These are phyloP conservation scores for Morus bassanus DNA, from an alignment of 2,797 vertebrate species.

Conservation along the genomic window DNA sequence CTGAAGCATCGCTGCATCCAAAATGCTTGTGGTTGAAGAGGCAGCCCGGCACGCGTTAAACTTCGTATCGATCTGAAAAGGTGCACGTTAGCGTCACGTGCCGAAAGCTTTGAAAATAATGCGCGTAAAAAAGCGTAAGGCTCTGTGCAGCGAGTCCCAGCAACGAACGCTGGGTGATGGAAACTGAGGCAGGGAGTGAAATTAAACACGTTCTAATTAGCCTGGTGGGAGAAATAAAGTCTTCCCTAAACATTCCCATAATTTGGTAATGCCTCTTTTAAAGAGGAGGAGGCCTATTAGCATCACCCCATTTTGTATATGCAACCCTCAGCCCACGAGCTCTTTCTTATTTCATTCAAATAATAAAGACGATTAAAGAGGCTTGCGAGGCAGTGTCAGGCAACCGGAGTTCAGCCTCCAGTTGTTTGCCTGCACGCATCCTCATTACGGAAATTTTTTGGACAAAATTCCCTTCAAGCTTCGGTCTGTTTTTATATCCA, in stretches of 20 bases:
- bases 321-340: slow-evolving; percentile 42
- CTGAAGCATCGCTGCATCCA: background rate
- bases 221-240: slow-evolving; percentile 25
- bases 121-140: background rate
- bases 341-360: slow-evolving; percentile 49
- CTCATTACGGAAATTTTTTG: background rate
- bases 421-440: slow-evolving; percentile 33
- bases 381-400: slow-evolving; percentile 26
- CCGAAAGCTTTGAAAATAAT: slow-evolving; percentile 35
- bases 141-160: background rate
- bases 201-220: slow-evolving; percentile 41
- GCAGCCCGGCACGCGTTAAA: background rate
- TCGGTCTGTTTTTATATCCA: slow-evolving; percentile 60
- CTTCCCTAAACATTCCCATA: slow-evolving; percentile 44
- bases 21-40: background rate
- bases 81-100: slow-evolving; percentile 41
- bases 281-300: slow-evolving; percentile 46
- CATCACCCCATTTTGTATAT: slow-evolving; percentile 3
- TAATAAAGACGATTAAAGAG: slow-evolving; percentile 33
- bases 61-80: background rate
- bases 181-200: slow-evolving; percentile 45
- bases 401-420: slow-evolving; percentile 37
- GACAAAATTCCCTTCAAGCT: slow-evolving; percentile 67
- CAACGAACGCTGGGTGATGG: background rate
- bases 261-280: slow-evolving; percentile 46